These are phyloP conservation scores for Magallana gigas DNA, from an alignment of 1,140 invertebrate species.

Conservation along the genomic window DNA sequence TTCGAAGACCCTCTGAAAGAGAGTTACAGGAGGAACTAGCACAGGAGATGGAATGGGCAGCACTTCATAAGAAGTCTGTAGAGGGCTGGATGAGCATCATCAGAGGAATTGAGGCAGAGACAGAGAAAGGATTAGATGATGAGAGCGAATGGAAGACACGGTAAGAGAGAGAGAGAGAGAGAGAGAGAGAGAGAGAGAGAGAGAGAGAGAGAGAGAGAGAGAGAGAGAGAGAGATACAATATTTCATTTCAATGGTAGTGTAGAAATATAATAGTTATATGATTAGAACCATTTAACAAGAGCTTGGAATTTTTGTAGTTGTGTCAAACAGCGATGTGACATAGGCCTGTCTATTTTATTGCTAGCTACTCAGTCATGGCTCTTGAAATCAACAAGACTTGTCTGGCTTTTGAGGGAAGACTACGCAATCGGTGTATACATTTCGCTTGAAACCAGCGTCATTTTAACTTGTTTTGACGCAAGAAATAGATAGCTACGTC, in stretches of 20 bases:
- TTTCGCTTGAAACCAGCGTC: too few relatives aligned
- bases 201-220: slow-evolving; percentile 9
- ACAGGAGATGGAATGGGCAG: neutral
- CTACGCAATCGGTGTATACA: too few relatives aligned
- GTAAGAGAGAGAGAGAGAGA: slow-evolving; percentile 26
- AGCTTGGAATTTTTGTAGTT: too few relatives aligned
- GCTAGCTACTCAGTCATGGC: too few relatives aligned
- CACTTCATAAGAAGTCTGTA: neutral
- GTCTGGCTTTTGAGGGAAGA: too few relatives aligned
- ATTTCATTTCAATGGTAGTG: neutral
- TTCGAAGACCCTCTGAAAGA: neutral
- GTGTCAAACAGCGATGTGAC: too few relatives aligned
- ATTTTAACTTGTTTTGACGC: too few relatives aligned
- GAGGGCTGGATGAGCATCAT: slow-evolving; percentile 1
- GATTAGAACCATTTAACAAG: too few relatives aligned
- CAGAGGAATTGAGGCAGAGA: neutral
- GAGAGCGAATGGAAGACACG: slow-evolving; percentile 2
- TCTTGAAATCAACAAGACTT: too few relatives aligned
- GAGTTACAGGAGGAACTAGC: slow-evolving; percentile 12
- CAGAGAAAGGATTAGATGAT: neutral
- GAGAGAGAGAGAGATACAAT: slow-evolving; percentile 1
- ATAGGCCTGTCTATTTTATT: too few relatives aligned
- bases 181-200: slow-evolving; percentile 24
- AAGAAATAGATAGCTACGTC: too few relatives aligned
- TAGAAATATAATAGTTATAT: neutral